Conservation (phyloP, 2,888 invertebrate genomes). For the Calameuta filiformis region DNA sequence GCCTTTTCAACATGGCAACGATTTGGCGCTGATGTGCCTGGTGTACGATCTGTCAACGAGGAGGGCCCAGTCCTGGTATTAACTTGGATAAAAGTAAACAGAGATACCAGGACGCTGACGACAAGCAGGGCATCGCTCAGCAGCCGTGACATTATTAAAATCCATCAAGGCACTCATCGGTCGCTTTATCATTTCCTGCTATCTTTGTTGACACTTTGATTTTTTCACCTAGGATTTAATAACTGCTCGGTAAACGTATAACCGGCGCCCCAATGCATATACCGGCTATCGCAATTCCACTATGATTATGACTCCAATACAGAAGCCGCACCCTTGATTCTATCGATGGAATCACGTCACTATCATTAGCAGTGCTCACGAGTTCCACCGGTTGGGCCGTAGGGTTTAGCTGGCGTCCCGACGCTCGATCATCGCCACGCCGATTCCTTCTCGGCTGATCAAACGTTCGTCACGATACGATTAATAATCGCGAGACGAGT, state of each 20-base stretch:
- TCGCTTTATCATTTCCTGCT: slow-evolving; percentile 34
- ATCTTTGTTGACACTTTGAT: slow-evolving; percentile 29
- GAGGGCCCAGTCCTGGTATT: slow-evolving; percentile 6
- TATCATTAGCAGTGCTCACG: neutral
- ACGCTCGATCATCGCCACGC: slow-evolving; percentile 34
- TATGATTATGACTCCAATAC: neutral
- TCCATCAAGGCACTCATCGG: slow-evolving; percentile 12
- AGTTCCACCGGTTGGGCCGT: neutral
- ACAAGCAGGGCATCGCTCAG: slow-evolving; percentile 28
- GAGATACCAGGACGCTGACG: slow-evolving; percentile 17
- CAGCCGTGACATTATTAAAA: slow-evolving; percentile 40
- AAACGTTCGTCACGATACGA: slow-evolving; percentile 46
- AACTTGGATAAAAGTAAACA: slow-evolving; percentile 18
- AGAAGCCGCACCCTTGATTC: neutral
- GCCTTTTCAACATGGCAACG: neutral
- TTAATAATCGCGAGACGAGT: slow-evolving; percentile 45
- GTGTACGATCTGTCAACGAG: slow-evolving; percentile 19
- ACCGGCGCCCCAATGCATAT: neutral
- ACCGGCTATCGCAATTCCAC: neutral
- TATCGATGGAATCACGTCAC: neutral
- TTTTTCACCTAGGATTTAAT: slow-evolving; percentile 1
- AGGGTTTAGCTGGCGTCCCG: neutral
- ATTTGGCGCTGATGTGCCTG: slow-evolving; percentile 21
- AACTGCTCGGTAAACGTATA: neutral
- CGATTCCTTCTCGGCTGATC: slow-evolving; percentile 26